Evolutionary conservation across 1,140 invertebrate species (phyloP).

Genomic region (Subanguina moxae): DNA sequence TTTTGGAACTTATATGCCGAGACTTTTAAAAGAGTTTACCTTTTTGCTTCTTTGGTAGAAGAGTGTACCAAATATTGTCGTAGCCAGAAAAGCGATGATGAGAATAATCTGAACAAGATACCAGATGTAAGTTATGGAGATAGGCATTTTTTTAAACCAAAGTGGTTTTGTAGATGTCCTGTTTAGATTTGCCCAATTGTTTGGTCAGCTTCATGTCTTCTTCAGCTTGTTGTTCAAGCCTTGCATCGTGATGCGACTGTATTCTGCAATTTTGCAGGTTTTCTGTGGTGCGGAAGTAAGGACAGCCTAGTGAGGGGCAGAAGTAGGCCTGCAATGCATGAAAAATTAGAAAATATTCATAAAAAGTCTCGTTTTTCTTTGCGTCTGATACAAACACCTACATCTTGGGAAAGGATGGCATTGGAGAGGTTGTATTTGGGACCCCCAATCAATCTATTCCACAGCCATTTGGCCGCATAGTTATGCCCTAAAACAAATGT

Average conservation of each 20-base stretch:
- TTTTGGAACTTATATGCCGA: background rate
- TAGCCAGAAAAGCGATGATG: constrained; percentile 38
- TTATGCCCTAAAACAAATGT: constrained; percentile 32
- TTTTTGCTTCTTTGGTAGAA: constrained; percentile 54
- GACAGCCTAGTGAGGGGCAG: constrained; percentile 50
- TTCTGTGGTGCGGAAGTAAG: constrained; percentile 51
- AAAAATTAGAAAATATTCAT: too few relatives aligned
- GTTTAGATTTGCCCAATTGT: constrained; percentile 9
- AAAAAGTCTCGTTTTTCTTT: too few relatives aligned
- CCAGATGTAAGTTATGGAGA: too few relatives aligned
- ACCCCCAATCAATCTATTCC: constrained; percentile 56
- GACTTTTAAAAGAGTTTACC: constrained; percentile 26
- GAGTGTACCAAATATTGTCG: constrained; percentile 44
- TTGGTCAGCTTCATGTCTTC: constrained; percentile 14
- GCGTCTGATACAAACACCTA: constrained; percentile 14
- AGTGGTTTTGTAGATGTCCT: constrained; percentile 43
- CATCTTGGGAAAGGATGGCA: constrained; percentile 54
- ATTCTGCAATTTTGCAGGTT: constrained; percentile 47
- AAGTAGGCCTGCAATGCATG: constrained; percentile 30
- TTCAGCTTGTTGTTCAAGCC: constrained; percentile 15
- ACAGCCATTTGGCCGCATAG: constrained; percentile 58
- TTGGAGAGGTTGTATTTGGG: constrained; percentile 53
- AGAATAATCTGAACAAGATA: too few relatives aligned
- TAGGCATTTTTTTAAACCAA: constrained; percentile 29
- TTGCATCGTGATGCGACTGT: constrained; percentile 40